phyloP scores from a whole-genome alignment of 2,113 vertebrate species.

The Lagopus leucura region DNA sequence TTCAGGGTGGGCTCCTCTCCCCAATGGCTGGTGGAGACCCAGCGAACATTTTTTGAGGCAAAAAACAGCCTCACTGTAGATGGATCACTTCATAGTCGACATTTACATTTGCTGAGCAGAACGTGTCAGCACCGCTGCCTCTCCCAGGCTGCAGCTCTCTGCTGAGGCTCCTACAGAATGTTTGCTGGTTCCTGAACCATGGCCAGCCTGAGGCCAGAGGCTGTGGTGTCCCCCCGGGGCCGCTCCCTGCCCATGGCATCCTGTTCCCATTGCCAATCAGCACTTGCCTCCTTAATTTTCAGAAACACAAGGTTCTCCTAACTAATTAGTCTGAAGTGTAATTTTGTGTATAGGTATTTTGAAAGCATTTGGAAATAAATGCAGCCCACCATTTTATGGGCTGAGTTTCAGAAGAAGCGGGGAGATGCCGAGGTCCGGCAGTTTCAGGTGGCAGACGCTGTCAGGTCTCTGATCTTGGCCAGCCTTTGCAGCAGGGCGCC shows the following conservation, averaged over 20 bases:
- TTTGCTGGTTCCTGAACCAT: background rate
- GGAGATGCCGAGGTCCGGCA: background rate
- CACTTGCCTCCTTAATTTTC: background rate
- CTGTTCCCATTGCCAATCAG: background rate
- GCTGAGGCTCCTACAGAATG: fast-evolving
- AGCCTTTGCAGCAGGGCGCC: background rate
- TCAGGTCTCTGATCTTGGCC: background rate
- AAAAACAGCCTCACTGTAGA: background rate
- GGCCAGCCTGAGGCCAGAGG: background rate
- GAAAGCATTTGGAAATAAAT: background rate
- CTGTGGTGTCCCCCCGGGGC: fast-evolving
- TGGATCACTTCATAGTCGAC: background rate
- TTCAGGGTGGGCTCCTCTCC: background rate
- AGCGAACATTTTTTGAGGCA: background rate
- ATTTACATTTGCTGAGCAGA: background rate
- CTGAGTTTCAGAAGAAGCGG: background rate
- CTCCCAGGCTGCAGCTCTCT: no score
- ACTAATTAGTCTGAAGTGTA: background rate
- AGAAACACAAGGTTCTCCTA: background rate
- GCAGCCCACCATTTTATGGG: background rate
- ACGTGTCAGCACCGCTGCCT: background rate
- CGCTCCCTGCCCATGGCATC: background rate
- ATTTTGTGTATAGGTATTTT: background rate
- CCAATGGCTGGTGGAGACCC: background rate
- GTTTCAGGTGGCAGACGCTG: background rate